Evolutionary conservation across 2,797 vertebrate species (phyloP), one percentile per base, ranked within the genome.

Genomic region (Leucoraja ocellata): DNA sequence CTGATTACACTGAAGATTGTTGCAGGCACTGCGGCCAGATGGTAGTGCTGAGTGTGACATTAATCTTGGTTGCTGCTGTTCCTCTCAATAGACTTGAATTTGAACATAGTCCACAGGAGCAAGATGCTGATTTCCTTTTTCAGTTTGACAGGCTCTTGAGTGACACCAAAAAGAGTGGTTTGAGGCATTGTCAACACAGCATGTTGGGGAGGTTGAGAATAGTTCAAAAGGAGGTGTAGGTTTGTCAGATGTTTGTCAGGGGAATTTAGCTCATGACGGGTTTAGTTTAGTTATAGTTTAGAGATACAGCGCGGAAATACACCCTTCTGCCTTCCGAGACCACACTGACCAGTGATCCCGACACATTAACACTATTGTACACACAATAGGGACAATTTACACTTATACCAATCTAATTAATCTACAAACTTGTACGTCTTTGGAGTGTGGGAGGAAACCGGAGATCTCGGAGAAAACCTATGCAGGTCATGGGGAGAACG

Each of bases 51-150:
- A 76, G 21, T 46, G 14, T 76, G 76, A 92, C 71, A 76, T 92
- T 92, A 73, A 92, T 92, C 90, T 91, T 23, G 1, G 32, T 74
- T 28, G 46, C 36, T 25, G 39, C 14, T 28, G 32, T 36, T 88
- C 21, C 63, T 88, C 90, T 74, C 36, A 74, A 13, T 14, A 76
- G 71, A 92, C 23, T 74, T 16, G 23, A 16, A 46, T 25, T 92
- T 92, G 90, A 92, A 92, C 28, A 16, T 8, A n/a, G 11, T 92
- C 90, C 90, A 92, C 28, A 92, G 36, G 90, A 76, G 32, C 39
- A 54, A 28, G 71, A 92, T 73, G 39, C 76, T 58, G 90, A 25
- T 76, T 76, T 92, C 23, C 36, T 76, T 92, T 54, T 92, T 46
- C 73, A 74, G 23, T n/a, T 71, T 9, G 39, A 54, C 90, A 74